These are phyloP conservation scores for Paramormyrops hopkinsi DNA, from an alignment of 2,797 vertebrate species.

Conservation along the genomic window DNA sequence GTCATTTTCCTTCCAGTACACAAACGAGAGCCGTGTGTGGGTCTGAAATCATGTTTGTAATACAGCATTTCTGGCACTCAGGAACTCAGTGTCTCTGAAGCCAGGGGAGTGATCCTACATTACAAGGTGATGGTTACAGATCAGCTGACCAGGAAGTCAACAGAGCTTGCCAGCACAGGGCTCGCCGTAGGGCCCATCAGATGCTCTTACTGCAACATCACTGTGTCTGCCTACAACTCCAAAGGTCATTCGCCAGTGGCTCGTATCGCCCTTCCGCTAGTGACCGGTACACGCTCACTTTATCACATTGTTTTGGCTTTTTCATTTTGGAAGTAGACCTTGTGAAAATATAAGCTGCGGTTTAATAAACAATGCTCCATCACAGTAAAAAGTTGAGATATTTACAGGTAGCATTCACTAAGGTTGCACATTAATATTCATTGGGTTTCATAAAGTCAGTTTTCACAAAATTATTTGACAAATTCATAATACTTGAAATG, in stretches of 20 bases:
- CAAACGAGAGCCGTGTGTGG: background rate
- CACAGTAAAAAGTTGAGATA: no score
- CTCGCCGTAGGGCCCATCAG: background rate
- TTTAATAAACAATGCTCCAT: no score
- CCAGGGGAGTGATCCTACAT: conserved; percentile 47
- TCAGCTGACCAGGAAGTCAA: background rate
- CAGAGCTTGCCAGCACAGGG: background rate
- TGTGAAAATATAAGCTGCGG: background rate
- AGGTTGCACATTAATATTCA: background rate
- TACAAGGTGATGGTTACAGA: conserved; percentile 48
- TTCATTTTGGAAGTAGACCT: background rate
- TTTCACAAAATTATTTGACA: background rate
- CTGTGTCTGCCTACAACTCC: conserved; percentile 46
- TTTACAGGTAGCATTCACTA: background rate
- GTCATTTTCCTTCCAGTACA: background rate
- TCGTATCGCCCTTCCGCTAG: background rate
- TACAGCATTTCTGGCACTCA: conserved; percentile 27
- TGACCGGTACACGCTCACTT: conserved; percentile 8
- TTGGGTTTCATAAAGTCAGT: background rate
- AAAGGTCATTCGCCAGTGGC: conserved; percentile 51
- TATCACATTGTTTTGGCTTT: background rate
- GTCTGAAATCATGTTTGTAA: background rate
- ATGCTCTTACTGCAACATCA: conserved; percentile 26
- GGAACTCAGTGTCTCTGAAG: conserved; percentile 42
- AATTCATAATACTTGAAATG: background rate